Evolutionary conservation across 2,113 vertebrate species (phyloP).

Genomic region (Tor tambroides): DNA sequence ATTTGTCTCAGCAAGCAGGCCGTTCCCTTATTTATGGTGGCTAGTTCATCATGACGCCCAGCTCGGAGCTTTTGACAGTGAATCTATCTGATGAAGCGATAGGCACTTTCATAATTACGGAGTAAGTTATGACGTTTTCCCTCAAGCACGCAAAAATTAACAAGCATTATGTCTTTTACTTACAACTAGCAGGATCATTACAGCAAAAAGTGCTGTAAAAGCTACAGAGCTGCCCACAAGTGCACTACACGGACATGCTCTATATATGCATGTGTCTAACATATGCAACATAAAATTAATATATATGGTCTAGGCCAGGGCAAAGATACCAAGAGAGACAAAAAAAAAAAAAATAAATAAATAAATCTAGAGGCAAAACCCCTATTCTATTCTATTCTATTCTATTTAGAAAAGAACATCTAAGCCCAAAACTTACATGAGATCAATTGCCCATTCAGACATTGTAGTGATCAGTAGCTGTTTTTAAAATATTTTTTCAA

Average conservation of each 20-base stretch:
- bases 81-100: conserved; percentile 57
- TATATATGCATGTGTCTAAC: neutral
- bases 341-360: neutral
- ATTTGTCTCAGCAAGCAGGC: conserved; percentile 84
- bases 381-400: neutral
- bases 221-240: conserved; percentile 24
- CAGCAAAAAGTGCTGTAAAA: conserved; percentile 44
- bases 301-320: neutral
- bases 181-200: conserved; percentile 32
- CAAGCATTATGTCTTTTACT: conserved; percentile 56
- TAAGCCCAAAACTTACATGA: neutral
- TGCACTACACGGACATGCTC: conserved; percentile 34
- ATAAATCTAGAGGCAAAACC: neutral
- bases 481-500: neutral
- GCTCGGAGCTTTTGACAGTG: conserved; percentile 53
- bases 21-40: conserved; percentile 83
- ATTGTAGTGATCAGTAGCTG: neutral
- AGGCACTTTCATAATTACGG: conserved; percentile 65
- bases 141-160: conserved; percentile 49
- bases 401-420: neutral
- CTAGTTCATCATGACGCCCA: conserved; percentile 61
- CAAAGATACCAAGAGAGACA: neutral
- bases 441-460: neutral
- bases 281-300: neutral
- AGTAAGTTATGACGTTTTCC: conserved; percentile 62